Percentiles rank a stretch among this genome's conserved stretches.
These are phyloP conservation scores for Serinus canaria DNA, from an alignment of 2,113 vertebrate species.

Conservation along the genomic window DNA sequence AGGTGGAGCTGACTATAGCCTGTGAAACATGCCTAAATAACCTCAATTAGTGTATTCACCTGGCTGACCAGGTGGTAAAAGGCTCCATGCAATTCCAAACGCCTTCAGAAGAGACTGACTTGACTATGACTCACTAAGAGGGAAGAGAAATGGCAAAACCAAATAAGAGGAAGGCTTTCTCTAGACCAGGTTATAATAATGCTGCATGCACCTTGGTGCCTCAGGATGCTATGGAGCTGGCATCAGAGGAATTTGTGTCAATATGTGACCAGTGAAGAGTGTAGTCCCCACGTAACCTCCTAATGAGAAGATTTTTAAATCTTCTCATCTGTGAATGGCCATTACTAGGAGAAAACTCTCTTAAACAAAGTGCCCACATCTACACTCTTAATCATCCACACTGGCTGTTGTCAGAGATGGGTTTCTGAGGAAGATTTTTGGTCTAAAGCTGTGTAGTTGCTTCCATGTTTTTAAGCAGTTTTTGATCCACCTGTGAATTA, in stretches of 20 bases:
- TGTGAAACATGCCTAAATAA: not conserved
- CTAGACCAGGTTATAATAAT: not conserved
- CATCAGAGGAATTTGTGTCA: not conserved
- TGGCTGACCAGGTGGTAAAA: not conserved
- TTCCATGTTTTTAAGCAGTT: not conserved
- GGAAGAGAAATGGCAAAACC: not conserved
- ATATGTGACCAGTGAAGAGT: not conserved
- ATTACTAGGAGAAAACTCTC: not conserved
- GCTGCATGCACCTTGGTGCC: not conserved
- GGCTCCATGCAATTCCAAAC: not conserved
- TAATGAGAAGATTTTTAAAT: not conserved
- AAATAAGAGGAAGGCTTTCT: not conserved
- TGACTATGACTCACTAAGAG: not conserved
- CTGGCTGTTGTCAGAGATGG: not conserved
- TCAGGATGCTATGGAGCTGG: not conserved
- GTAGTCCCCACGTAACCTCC: fast-evolving
- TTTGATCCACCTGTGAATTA: not conserved
- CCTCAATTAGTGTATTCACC: not conserved
- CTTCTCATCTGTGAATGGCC: not conserved
- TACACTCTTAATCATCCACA: not conserved
- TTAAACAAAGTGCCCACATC: not conserved
- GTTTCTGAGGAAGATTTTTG: not conserved
- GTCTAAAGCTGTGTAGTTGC: not conserved
- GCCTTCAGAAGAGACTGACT: not conserved
- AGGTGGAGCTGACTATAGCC: not conserved